Conservation (phyloP, 2,797 vertebrate species). For the Champsocephalus esox region DNA sequence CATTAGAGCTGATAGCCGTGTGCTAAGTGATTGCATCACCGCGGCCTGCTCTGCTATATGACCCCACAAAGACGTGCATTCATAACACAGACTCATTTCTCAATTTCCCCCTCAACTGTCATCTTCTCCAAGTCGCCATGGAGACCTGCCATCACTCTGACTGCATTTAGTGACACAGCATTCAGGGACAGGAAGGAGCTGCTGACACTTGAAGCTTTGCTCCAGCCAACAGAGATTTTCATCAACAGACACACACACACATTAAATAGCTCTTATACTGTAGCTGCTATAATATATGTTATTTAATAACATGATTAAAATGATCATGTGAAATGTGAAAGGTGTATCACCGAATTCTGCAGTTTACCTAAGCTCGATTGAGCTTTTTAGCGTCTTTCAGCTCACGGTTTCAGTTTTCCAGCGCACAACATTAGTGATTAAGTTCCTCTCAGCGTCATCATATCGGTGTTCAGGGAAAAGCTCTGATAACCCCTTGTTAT, state of each 20-base stretch:
- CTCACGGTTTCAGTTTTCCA: background rate
- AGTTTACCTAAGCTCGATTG: background rate
- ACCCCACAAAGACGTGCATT: slow-evolving; percentile 45
- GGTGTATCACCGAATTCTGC: background rate
- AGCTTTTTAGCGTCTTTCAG: background rate
- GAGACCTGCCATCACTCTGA: slow-evolving; percentile 36
- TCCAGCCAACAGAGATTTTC: background rate
- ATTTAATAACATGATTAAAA: background rate
- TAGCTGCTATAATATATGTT: background rate
- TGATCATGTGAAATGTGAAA: background rate
- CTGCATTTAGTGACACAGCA: slow-evolving; percentile 28
- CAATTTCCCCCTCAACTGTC: slow-evolving; percentile 42
- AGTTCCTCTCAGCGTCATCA: background rate
- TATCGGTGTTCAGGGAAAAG: background rate
- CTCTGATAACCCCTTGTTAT: background rate
- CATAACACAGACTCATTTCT: slow-evolving; percentile 48
- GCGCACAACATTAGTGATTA: background rate
- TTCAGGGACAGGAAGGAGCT: slow-evolving; percentile 11
- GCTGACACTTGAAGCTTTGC: background rate
- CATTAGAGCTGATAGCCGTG: slow-evolving; percentile 55
- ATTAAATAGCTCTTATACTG: background rate
- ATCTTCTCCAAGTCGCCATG: slow-evolving; percentile 29
- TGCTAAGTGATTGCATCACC: slow-evolving; percentile 70
- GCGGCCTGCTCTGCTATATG: slow-evolving; percentile 20
- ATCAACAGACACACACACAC: background rate